These are phyloP conservation scores for Acropternis orthonyx DNA, from an alignment of 2,797 vertebrate species.

Conservation along the genomic window DNA sequence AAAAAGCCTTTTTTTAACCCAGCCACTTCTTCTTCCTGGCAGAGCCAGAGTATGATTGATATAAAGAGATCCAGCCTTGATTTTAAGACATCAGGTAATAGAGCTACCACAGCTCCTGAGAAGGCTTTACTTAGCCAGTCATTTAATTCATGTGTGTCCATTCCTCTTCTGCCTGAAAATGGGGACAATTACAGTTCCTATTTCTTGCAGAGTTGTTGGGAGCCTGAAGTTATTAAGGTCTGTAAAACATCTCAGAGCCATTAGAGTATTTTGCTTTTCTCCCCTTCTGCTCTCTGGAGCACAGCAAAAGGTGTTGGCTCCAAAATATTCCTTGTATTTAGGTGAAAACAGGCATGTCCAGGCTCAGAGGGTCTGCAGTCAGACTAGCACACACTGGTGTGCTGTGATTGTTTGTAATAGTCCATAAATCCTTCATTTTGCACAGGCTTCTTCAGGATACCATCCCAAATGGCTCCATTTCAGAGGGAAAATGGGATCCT, in stretches of 20 bases:
- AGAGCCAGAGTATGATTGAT: neutral
- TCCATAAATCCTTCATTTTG: neutral
- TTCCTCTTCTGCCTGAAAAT: constrained; percentile 16
- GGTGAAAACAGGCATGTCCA: neutral
- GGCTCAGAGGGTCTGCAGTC: neutral
- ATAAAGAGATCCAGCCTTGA: neutral
- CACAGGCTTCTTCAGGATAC: neutral
- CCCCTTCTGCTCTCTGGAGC: neutral
- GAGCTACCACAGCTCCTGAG: neutral
- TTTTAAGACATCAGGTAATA: constrained; percentile 4
- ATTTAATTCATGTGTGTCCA: neutral
- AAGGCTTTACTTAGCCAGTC: neutral
- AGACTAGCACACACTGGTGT: accelerated
- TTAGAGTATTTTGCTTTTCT: constrained; percentile 1
- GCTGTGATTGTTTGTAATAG: neutral
- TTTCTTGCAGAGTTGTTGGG: neutral
- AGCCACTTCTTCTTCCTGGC: neutral
- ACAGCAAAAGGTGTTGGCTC: neutral
- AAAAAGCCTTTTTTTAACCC: neutral
- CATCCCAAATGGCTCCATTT: neutral
- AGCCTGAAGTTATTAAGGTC: neutral
- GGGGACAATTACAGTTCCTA: neutral
- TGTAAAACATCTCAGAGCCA: neutral
- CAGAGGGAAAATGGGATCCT: neutral
- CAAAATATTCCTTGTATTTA: neutral